Evolutionary conservation across 2,797 vertebrate species (phyloP).

Genomic region (Cheirogaleus major): DNA sequence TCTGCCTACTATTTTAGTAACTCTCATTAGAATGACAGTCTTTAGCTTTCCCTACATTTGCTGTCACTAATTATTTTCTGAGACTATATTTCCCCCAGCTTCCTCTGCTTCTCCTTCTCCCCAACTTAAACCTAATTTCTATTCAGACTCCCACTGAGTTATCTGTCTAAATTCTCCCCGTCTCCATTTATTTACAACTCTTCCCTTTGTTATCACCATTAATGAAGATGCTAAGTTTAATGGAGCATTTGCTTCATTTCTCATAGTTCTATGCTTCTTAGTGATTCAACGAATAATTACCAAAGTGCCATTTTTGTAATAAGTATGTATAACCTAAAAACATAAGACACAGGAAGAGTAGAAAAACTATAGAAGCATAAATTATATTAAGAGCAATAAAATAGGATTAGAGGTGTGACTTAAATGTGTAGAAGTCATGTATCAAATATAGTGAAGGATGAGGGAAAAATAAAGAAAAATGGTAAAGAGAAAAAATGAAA

Average conservation of each 20-base stretch:
- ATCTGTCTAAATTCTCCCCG: background rate
- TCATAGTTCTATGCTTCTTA: background rate
- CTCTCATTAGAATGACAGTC: background rate
- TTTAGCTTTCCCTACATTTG: background rate
- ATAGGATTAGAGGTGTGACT: background rate
- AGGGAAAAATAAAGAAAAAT: background rate
- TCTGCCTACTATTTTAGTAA: background rate
- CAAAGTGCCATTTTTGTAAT: background rate
- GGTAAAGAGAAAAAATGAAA: background rate
- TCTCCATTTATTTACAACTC: background rate
- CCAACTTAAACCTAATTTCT: background rate
- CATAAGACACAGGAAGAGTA: background rate
- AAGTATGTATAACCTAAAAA: background rate
- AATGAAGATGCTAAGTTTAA: background rate
- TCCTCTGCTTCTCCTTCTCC: background rate
- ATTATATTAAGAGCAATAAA: slow-evolving; percentile 11
- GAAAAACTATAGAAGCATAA: background rate
- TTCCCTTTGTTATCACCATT: background rate
- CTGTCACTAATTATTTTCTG: background rate
- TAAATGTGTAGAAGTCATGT: background rate
- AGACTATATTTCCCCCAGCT: background rate
- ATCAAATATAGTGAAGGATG: background rate
- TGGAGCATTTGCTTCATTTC: background rate
- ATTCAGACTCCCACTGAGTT: background rate
- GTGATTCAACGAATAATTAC: background rate